Evolutionary conservation across 1,140 invertebrate genomes (phyloP), one percentile per base, ranked within the genome.

Genomic region (Octopus sinensis): DNA sequence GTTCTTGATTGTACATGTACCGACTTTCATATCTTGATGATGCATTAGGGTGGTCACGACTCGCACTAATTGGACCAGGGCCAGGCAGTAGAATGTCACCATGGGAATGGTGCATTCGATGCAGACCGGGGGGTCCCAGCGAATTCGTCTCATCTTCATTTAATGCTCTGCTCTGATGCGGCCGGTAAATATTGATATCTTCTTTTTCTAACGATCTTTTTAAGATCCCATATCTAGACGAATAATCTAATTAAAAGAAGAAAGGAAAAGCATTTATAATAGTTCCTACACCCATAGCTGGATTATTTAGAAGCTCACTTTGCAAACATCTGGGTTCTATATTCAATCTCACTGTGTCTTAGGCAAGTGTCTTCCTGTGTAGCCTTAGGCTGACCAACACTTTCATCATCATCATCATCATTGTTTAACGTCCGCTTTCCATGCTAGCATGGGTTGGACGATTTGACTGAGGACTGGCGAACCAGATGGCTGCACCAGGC

Each of bases 1-100:
- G 93, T 0, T 89, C 90, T 52, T 91, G 89, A 76, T 88, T 86
- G 23, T 86, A 87, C 10, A 86, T 85, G 62, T 87, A 88, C 80
- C 93, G 81, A 93, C 87, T 73, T 13, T 73, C 68, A 73, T 73
- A 73, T 13, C 13, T 13, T 73, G 68, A 73, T n/a, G 68, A 13
- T 13, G 5, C 68, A n/a, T 13, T 12, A 10, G 6, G 68, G 68
- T 73, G 68, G 30, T 73, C 68, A 13, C 68, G 17, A 17, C 6
- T 17, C 1, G 9, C 68, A 13, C 17, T 23, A 73, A 5, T 73
- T 73, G 68, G 30, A 13, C 68, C 68, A 73, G 68, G 68, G 7
- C 68, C 68, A 73, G 17, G 17, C 4, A 4, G 9, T n/a, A 23
- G 68, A n/a, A 73, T n/a, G 17, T 73, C 68, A 5, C 17, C 68